Percentiles rank a stretch among this genome's conserved stretches.
Evolutionary conservation across 2,888 invertebrate genomes (phyloP).

Genomic region (Ctenicera cuprea): DNA sequence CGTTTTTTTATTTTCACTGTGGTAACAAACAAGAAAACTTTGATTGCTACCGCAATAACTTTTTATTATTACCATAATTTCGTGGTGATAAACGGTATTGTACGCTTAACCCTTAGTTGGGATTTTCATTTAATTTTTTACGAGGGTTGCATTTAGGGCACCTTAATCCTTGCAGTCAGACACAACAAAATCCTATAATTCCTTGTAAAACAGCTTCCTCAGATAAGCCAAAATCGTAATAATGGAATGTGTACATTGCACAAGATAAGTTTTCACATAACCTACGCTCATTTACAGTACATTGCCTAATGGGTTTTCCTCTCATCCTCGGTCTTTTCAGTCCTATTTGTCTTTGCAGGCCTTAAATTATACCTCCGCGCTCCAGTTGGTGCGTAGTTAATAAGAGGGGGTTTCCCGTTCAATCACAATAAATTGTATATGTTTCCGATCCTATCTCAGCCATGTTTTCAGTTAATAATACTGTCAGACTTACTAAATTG

Average conservation of each 20-base stretch:
- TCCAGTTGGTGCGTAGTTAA: conserved; percentile 18
- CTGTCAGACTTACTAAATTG: background rate
- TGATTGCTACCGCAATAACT: conserved; percentile 7
- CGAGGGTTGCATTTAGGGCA: too few relatives aligned
- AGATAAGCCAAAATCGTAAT: background rate
- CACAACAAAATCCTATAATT: too few relatives aligned
- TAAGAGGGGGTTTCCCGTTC: conserved; percentile 17
- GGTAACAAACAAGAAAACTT: conserved; percentile 12
- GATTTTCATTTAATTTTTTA: too few relatives aligned
- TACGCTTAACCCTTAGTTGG: too few relatives aligned
- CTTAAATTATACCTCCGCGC: conserved; percentile 10
- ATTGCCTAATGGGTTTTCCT: conserved; percentile 2
- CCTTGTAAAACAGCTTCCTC: too few relatives aligned
- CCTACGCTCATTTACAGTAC: conserved; percentile 12
- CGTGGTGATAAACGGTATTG: background rate
- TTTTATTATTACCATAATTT: conserved; percentile 12
- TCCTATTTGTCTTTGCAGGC: conserved; percentile 14
- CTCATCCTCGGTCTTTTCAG: background rate
- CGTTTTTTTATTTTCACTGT: background rate
- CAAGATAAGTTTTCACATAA: conserved; percentile 6
- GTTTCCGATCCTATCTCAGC: background rate
- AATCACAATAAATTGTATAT: conserved; percentile 29
- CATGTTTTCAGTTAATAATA: conserved; percentile 22
- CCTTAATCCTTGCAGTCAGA: too few relatives aligned
- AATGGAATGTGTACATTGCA: background rate